Evolutionary conservation across 2,113 vertebrate genomes (phyloP).

Genomic region (Cololabis saira): DNA sequence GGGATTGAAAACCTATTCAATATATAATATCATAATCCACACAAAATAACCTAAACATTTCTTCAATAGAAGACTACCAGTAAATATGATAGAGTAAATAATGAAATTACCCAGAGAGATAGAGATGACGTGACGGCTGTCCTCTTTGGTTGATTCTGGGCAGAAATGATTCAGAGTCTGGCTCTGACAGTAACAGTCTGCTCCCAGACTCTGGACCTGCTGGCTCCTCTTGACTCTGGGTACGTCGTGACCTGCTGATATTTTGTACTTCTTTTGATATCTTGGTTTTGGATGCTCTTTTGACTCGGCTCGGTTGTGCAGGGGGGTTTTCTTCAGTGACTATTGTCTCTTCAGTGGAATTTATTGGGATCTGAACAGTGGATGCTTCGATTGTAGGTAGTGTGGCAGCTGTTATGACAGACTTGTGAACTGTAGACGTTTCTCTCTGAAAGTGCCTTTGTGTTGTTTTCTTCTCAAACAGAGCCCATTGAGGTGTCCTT

Average conservation of each 20-base stretch:
- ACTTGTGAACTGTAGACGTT: slow-evolving; percentile 17
- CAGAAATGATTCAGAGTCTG: slow-evolving; percentile 28
- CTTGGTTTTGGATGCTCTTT: slow-evolving; percentile 27
- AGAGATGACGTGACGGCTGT: slow-evolving; percentile 34
- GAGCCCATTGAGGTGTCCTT: slow-evolving; percentile 21
- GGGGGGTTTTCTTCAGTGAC: slow-evolving; percentile 22
- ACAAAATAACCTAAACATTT: too few relatives aligned
- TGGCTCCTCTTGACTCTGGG: slow-evolving; percentile 12
- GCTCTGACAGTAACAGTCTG: slow-evolving; percentile 32
- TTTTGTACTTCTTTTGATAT: slow-evolving; percentile 41
- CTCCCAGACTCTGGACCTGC: slow-evolving; percentile 25
- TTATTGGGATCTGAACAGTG: slow-evolving; percentile 10
- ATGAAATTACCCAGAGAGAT: slow-evolving; percentile 58
- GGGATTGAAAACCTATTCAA: neutral
- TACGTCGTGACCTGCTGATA: slow-evolving; percentile 46
- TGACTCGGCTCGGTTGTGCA: slow-evolving; percentile 51
- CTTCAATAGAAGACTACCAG: neutral
- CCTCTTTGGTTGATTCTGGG: slow-evolving; percentile 23
- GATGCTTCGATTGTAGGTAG: slow-evolving; percentile 37
- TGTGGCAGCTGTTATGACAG: slow-evolving; percentile 30
- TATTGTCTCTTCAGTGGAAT: slow-evolving; percentile 17
- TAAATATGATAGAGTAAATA: slow-evolving; percentile 4
- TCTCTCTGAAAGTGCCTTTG: slow-evolving; percentile 35
- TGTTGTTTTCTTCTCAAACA: slow-evolving; percentile 40
- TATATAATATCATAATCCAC: neutral